Evolutionary conservation across 2,797 vertebrate genomes (phyloP).

Genomic region (Micropoecilia bifurca): DNA sequence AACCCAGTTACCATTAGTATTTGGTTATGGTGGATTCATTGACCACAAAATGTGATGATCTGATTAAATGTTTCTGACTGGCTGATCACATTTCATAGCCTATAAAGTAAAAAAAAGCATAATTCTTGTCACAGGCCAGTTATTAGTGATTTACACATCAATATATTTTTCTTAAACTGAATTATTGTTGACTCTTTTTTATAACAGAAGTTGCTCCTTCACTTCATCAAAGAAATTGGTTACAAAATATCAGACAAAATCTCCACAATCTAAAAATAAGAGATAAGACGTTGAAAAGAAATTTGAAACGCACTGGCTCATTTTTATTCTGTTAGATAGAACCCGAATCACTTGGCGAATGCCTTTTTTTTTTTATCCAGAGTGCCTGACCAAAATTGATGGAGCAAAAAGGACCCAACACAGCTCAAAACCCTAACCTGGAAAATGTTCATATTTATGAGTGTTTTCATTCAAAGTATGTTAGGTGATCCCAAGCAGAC

Average conservation of each 20-base stretch:
- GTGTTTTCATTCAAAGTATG: slow-evolving; percentile 31
- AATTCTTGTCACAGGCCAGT: not conserved
- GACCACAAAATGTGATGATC: not conserved
- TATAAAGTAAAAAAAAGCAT: not conserved
- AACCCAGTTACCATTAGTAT: not conserved
- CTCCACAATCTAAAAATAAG: slow-evolving; percentile 19
- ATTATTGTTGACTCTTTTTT: not conserved
- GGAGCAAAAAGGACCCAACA: slow-evolving; percentile 8
- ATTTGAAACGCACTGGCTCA: slow-evolving; percentile 21
- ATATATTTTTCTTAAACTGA: slow-evolving; percentile 1
- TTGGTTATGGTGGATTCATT: not conserved
- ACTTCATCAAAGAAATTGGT: not conserved
- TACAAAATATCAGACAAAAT: slow-evolving; percentile 46
- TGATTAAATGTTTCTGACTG: not conserved
- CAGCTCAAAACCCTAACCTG: slow-evolving; percentile 11
- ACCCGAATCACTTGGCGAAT: slow-evolving; percentile 27
- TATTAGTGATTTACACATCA: not conserved
- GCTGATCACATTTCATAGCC: not conserved
- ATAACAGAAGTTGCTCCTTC: not conserved
- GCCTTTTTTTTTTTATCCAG: slow-evolving; percentile 19
- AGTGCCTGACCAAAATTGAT: slow-evolving; percentile 20
- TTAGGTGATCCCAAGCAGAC: slow-evolving; percentile 22
- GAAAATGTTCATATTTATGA: slow-evolving; percentile 38
- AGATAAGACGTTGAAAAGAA: slow-evolving; percentile 20
- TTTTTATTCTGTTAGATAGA: slow-evolving; percentile 7